A percentile compares a stretch with the other conserved stretches of the same genome.
These are phyloP conservation scores for Salminus brasiliensis DNA, from an alignment of 2,113 vertebrate species.

Conservation along the genomic window DNA sequence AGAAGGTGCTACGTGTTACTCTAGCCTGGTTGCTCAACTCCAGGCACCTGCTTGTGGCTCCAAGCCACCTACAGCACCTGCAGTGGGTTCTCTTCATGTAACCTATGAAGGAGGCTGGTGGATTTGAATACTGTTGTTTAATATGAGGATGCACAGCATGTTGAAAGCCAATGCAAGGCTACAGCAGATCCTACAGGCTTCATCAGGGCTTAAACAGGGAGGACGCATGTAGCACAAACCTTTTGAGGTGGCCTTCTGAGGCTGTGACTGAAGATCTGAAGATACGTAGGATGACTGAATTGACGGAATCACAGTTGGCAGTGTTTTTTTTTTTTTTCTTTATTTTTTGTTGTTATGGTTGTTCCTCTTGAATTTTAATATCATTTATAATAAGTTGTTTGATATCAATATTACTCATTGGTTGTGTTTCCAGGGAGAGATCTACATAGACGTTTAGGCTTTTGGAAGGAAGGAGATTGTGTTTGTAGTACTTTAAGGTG, in stretches of 20 bases:
- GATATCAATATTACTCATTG: slow-evolving; percentile 30
- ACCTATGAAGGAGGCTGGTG: background rate
- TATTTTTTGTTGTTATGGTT: no score
- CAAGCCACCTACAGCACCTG: background rate
- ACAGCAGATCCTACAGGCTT: background rate
- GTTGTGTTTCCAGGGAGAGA: background rate
- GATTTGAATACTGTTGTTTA: background rate
- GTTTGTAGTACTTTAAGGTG: slow-evolving; percentile 28
- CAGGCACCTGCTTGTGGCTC: background rate
- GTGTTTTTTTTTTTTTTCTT: slow-evolving; percentile 35
- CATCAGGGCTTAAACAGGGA: background rate
- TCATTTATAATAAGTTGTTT: slow-evolving; percentile 43
- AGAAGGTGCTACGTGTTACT: slow-evolving; percentile 33
- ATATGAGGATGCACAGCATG: background rate
- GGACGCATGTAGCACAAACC: slow-evolving; percentile 9
- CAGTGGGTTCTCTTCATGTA: background rate
- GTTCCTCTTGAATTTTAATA: slow-evolving; percentile 33
- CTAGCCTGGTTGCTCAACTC: background rate
- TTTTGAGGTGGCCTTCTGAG: background rate
- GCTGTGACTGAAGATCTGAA: background rate
- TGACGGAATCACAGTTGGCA: background rate
- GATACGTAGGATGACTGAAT: background rate
- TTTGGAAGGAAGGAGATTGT: slow-evolving; percentile 8
- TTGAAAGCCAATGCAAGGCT: background rate
- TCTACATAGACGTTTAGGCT: slow-evolving; percentile 24